phyloP scores from a whole-genome alignment of 2,888 invertebrate species.

The Synergus gifuensis region DNA sequence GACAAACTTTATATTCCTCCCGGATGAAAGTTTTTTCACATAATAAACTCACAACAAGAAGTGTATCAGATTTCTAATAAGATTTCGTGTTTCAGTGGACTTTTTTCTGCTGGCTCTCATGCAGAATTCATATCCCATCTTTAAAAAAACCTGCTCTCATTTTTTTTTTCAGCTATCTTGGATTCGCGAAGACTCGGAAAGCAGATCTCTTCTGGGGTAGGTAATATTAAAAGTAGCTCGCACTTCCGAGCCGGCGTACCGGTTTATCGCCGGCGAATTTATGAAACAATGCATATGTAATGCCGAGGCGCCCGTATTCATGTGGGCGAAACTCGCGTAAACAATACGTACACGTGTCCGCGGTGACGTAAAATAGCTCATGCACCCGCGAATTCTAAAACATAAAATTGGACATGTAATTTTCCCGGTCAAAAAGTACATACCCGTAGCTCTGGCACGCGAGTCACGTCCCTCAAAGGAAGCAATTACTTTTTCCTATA shows the following conservation, averaged over 20 bases:
- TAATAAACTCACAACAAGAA: too few relatives aligned
- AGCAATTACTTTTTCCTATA: too few relatives aligned
- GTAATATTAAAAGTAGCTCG: slow-evolving; percentile 54
- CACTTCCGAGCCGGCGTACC: slow-evolving; percentile 36
- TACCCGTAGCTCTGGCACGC: background rate
- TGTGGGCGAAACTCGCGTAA: background rate
- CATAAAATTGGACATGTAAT: background rate
- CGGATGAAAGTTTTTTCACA: too few relatives aligned
- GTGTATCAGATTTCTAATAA: background rate
- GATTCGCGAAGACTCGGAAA: background rate
- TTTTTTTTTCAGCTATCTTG: background rate
- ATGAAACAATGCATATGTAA: slow-evolving; percentile 72
- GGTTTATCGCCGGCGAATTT: slow-evolving; percentile 59
- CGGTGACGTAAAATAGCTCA: slow-evolving; percentile 11
- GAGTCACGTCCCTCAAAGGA: background rate
- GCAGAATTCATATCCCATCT: slow-evolving; percentile 1
- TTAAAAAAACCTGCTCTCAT: background rate
- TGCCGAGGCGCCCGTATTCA: slow-evolving; percentile 46
- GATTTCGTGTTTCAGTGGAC: background rate
- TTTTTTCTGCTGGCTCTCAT: background rate
- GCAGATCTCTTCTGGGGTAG: background rate
- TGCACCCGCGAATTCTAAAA: background rate
- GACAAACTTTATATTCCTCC: too few relatives aligned
- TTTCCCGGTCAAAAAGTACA: background rate
- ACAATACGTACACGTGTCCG: slow-evolving; percentile 23